Percentiles rank a stretch among this genome's conserved stretches.
Conservation (phyloP, 1,140 invertebrate species). For the Lethrus apterus region DNA sequence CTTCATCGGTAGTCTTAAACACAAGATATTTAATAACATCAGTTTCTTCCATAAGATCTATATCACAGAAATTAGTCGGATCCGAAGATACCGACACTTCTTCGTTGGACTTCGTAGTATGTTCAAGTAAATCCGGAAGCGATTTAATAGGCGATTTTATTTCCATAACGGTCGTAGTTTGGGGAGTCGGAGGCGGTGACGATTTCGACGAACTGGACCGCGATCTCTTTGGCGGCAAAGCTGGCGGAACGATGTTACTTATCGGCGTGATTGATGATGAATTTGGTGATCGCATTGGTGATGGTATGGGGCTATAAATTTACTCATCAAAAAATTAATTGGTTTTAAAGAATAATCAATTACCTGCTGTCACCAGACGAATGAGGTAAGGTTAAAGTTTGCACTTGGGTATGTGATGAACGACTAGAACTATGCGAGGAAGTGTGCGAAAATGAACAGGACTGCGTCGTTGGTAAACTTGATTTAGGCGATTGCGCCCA, state of each 20-base stretch:
- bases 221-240: slow-evolving; percentile 63
- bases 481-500: slow-evolving; percentile 50
- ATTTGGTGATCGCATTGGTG: slow-evolving; percentile 33
- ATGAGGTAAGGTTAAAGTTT: slow-evolving; percentile 42
- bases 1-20: slow-evolving; percentile 68
- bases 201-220: slow-evolving; percentile 30
- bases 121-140: slow-evolving; percentile 36
- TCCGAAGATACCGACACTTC: slow-evolving; percentile 1
- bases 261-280: slow-evolving; percentile 15
- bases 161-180: slow-evolving; percentile 14
- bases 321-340: neutral
- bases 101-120: slow-evolving; percentile 27
- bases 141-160: slow-evolving; percentile 26
- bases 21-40: slow-evolving; percentile 74
- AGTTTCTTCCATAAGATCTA: slow-evolving; percentile 58
- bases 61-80: slow-evolving; percentile 20
- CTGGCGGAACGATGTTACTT: slow-evolving; percentile 51
- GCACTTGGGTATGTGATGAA: slow-evolving; percentile 33
- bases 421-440: slow-evolving; percentile 32
- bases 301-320: slow-evolving; percentile 15
- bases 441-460: slow-evolving; percentile 48
- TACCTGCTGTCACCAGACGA: slow-evolving; percentile 43
- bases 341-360: slow-evolving; percentile 4
- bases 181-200: slow-evolving; percentile 39
- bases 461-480: slow-evolving; percentile 48